Percentiles rank a stretch among this genome's conserved stretches.
These are phyloP conservation scores for Lagodon rhomboides DNA, from an alignment of 2,797 vertebrate species.

Conservation along the genomic window DNA sequence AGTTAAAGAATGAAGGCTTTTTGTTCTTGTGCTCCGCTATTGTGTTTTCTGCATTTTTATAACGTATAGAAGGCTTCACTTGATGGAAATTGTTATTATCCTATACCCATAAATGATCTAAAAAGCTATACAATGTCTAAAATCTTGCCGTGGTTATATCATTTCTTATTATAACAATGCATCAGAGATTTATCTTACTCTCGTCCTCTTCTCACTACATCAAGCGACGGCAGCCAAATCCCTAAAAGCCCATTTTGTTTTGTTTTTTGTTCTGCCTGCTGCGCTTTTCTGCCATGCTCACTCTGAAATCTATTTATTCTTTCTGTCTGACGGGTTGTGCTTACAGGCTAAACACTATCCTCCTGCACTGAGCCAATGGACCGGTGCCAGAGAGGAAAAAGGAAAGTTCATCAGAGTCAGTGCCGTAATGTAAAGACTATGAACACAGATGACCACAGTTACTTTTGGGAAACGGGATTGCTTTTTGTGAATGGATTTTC, in stretches of 20 bases:
- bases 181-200: constrained; percentile 13
- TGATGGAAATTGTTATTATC: not conserved
- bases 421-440: constrained; percentile 11
- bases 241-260: constrained; percentile 44
- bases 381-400: constrained; percentile 28
- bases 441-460: constrained; percentile 32
- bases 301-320: constrained; percentile 63
- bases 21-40: not conserved
- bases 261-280: constrained; percentile 37
- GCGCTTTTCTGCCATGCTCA: constrained; percentile 55
- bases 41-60: not conserved
- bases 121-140: constrained; percentile 19
- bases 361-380: constrained; percentile 24
- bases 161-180: constrained; percentile 9
- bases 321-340: constrained; percentile 37
- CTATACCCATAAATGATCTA: not conserved
- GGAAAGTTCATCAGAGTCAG: constrained; percentile 55
- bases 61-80: not conserved
- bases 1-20: constrained; percentile 10
- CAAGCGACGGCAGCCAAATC: constrained; percentile 37
- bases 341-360: constrained; percentile 48
- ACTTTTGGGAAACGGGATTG: constrained; percentile 25
- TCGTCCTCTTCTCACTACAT: constrained; percentile 24
- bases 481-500: constrained; percentile 33
- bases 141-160: constrained; percentile 9